Evolutionary conservation across 2,113 vertebrate species (phyloP), one percentile per base, ranked within the genome.

Genomic region (Cyrtonyx montezumae): DNA sequence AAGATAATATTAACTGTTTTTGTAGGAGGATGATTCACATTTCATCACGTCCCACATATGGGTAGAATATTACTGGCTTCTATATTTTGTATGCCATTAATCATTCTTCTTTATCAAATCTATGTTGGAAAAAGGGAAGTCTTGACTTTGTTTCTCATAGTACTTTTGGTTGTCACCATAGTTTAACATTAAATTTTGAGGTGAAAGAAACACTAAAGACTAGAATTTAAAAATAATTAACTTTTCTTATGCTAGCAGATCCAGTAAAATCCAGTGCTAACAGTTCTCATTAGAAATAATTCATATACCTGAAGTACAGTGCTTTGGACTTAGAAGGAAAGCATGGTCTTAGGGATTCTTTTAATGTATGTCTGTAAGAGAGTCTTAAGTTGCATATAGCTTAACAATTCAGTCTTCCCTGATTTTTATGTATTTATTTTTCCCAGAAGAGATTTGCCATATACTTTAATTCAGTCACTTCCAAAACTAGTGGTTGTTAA

Each of bases 321-420:
- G 87, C 93, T 97, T 95, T 53, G 22, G 45, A 62, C 21, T 74
- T 92, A 73, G 95, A 89, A 87, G 59, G 30, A 46, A 92, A 90
- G 45, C 25, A 36, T 37, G 17, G 2, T 84, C 51, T 93, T 2
- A 90, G 36, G 79, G 16, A n/a, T 80, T 43, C 20, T 89, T 97
- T 92, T 87, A 82, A 87, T 95, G 67, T 69, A 43, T 55, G 28
- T 32, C 53, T 56, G 68, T 32, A 61, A 61, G 40, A 67, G n/a
- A 83, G 11, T 71, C 36, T 59, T 91, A 74, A 78, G 75, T 81
- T 89, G 56, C 23, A 55, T 37, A 71, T 49, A 80, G 56, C 49
- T 96, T 92, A 93, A 94, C 46, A 95, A 53, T 48, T 83, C 7
- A 9, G 6, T 86, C 40, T 94, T 96, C 80, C 59, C 28, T n/a